Evolutionary conservation across 2,113 vertebrate genomes (phyloP).

Genomic region (Oriolus oriolus): DNA sequence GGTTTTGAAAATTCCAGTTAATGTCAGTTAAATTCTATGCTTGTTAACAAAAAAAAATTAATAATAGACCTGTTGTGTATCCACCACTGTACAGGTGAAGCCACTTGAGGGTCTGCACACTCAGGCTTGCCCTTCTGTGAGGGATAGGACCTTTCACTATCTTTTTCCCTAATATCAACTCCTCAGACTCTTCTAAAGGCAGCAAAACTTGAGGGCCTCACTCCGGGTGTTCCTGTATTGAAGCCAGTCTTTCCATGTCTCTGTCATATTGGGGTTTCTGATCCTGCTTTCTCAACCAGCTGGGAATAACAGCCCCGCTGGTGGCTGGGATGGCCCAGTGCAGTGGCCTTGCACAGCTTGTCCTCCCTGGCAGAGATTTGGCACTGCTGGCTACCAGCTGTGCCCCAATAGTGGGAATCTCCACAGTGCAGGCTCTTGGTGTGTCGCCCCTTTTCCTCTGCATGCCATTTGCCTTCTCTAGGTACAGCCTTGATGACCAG

Average conservation of each 20-base stretch:
- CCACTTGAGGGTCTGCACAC: rapidly evolving
- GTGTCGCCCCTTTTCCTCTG: neutral
- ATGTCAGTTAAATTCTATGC: neutral
- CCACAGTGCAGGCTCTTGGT: rapidly evolving
- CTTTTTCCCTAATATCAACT: neutral
- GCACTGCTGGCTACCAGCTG: rapidly evolving
- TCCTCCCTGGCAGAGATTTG: rapidly evolving
- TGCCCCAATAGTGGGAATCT: too few relatives aligned
- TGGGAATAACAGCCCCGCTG: rapidly evolving
- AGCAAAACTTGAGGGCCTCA: neutral
- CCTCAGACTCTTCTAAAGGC: neutral
- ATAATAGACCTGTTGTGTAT: neutral
- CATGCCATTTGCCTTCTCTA: neutral
- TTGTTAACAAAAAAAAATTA: neutral
- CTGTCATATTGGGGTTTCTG: neutral
- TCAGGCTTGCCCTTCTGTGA: neutral
- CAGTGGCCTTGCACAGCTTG: neutral
- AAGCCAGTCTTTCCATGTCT: neutral
- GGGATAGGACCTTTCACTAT: neutral
- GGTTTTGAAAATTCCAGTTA: neutral
- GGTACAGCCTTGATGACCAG: neutral
- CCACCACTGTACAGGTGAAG: neutral
- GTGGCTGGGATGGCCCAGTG: neutral
- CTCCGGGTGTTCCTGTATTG: rapidly evolving
- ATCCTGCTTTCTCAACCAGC: neutral